Conservation (phyloP, 1,140 invertebrate genomes). For the Chionoecetes opilio region DNA sequence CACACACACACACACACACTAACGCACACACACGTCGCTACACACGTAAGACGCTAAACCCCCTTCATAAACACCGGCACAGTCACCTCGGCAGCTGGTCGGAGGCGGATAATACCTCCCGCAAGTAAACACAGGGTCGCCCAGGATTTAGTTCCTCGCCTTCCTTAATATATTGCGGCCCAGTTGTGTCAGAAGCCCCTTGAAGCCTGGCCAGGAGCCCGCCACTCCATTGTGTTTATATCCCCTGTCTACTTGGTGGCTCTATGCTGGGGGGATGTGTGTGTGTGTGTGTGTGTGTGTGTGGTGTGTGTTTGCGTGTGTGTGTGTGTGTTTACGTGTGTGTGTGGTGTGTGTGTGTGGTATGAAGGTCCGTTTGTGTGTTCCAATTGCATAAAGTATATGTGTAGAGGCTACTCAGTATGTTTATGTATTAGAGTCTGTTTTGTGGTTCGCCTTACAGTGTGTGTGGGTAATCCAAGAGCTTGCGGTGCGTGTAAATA, state of each 20-base stretch:
- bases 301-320: background rate
- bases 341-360: slow-evolving; percentile 45
- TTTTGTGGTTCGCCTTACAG: background rate
- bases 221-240: slow-evolving; percentile 32
- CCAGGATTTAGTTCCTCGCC: slow-evolving; percentile 37
- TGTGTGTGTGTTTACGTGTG: background rate
- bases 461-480: background rate
- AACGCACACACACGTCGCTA: background rate
- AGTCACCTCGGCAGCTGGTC: slow-evolving; percentile 11
- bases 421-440: background rate
- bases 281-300: slow-evolving; percentile 40
- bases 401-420: slow-evolving; percentile 13
- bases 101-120: background rate
- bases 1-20: background rate
- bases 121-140: slow-evolving; percentile 36
- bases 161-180: slow-evolving; percentile 45
- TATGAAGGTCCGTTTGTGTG: background rate
- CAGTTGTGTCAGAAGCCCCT: slow-evolving; percentile 43
- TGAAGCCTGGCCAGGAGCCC: slow-evolving; percentile 11
- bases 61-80: slow-evolving; percentile 6
- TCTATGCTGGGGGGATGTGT: slow-evolving; percentile 2
- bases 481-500: background rate
- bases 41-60: slow-evolving; percentile 12
- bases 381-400: background rate
- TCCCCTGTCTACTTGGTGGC: background rate